phyloP scores from a whole-genome alignment of 1,140 invertebrate genomes.

The Brachionus koreanus region DNA sequence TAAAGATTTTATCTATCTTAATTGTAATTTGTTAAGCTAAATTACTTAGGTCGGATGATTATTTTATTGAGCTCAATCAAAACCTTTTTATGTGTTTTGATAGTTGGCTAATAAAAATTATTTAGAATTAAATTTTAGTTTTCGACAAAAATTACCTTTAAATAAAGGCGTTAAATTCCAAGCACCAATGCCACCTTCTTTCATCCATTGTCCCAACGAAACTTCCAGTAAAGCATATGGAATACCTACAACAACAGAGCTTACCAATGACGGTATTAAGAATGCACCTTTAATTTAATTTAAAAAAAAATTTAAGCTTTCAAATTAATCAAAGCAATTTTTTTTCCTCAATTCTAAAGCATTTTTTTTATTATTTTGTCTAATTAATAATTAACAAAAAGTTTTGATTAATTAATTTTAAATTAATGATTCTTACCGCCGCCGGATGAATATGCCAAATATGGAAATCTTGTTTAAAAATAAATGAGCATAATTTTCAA shows the following conservation, averaged over 20 bases:
- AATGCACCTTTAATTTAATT: conserved; percentile 40
- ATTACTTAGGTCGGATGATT: conserved; percentile 6
- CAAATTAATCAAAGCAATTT: background rate
- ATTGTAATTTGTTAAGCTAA: background rate
- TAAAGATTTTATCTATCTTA: background rate
- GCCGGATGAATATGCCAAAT: conserved; percentile 42
- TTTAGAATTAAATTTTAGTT: conserved; percentile 40
- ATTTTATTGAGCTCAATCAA: background rate
- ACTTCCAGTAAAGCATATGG: conserved; percentile 45
- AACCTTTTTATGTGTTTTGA: conserved; percentile 33
- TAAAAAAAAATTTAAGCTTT: background rate
- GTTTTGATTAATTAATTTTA: background rate
- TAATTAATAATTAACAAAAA: background rate
- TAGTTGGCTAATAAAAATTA: conserved; percentile 8
- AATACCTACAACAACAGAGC: conserved; percentile 38
- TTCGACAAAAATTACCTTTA: conserved; percentile 63
- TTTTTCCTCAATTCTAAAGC: background rate
- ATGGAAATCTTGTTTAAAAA: conserved; percentile 28
- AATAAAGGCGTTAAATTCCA: conserved; percentile 97
- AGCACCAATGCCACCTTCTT: conserved; percentile 88
- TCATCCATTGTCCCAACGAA: conserved; percentile 48
- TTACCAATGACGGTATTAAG: conserved; percentile 45
- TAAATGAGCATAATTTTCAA: background rate
- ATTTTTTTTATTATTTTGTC: background rate
- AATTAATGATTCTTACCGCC: conserved; percentile 9